A percentile compares a stretch with the other conserved stretches of the same genome.
Conservation (phyloP, 2,113 vertebrate species). For the Rousettus leschenaultii region DNA sequence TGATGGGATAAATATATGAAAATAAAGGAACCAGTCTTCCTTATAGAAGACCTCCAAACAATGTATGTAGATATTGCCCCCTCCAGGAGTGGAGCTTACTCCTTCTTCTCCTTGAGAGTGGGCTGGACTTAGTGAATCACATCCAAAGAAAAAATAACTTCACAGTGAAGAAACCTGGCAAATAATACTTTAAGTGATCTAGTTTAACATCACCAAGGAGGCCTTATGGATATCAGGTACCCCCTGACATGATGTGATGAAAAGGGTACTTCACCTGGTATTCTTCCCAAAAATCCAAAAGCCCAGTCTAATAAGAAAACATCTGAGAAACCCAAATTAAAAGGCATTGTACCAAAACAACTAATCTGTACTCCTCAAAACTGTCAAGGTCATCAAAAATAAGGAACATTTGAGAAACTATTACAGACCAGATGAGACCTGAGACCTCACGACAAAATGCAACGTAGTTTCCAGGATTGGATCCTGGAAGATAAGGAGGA, state of each 20-base stretch:
- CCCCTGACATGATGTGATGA: not conserved
- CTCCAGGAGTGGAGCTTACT: not conserved
- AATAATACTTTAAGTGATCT: not conserved
- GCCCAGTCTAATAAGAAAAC: not conserved
- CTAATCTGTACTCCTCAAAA: not conserved
- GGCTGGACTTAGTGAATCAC: not conserved
- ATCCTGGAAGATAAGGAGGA: not conserved
- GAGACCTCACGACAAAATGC: not conserved
- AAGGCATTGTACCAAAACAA: not conserved
- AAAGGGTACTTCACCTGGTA: not conserved
- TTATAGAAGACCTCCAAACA: not conserved
- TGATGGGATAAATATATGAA: not conserved
- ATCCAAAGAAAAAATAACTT: not conserved
- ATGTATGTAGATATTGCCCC: not conserved
- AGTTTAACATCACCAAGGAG: not conserved
- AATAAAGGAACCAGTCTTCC: not conserved
- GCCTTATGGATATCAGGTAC: not conserved
- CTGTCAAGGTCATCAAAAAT: not conserved
- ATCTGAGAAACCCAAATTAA: not conserved
- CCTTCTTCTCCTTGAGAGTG: not conserved
- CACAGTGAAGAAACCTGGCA: not conserved
- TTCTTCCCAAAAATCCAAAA: not conserved
- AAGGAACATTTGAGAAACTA: not conserved
- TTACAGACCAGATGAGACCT: not conserved
- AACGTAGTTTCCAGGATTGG: not conserved